Conservation (phyloP, 2,797 vertebrate genomes). For the Chiroxiphia lanceolata region DNA sequence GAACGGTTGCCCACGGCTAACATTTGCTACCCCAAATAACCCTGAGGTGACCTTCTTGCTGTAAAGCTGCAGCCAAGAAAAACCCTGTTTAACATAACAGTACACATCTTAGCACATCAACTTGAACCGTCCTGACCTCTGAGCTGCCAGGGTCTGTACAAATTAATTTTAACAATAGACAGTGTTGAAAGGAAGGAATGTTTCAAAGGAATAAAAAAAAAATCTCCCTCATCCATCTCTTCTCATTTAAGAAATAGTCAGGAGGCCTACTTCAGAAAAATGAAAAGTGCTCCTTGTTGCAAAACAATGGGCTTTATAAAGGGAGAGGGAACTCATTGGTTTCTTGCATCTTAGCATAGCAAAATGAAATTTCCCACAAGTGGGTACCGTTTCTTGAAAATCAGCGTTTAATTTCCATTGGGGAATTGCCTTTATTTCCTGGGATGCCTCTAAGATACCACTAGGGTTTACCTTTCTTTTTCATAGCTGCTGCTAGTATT, state of each 20-base stretch:
- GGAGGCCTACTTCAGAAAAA: slow-evolving; percentile 57
- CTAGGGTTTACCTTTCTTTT: neutral
- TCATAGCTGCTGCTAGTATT: neutral
- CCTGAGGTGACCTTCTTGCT: neutral
- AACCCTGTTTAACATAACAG: slow-evolving; percentile 68
- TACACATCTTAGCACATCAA: slow-evolving; percentile 64
- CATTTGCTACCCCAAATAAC: slow-evolving; percentile 44
- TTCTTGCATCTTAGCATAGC: neutral
- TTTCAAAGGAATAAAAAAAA: slow-evolving; percentile 45
- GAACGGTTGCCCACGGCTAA: slow-evolving; percentile 48
- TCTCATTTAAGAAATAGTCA: slow-evolving; percentile 35
- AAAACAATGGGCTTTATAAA: slow-evolving; percentile 33
- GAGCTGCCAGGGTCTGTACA: slow-evolving; percentile 47
- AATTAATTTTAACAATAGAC: slow-evolving; percentile 64
- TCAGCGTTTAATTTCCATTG: neutral
- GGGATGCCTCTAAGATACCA: neutral
- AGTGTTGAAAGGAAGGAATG: slow-evolving; percentile 41
- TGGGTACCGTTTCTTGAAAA: neutral
- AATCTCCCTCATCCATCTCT: slow-evolving; percentile 23
- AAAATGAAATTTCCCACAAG: slow-evolving; percentile 8
- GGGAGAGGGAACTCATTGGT: neutral
- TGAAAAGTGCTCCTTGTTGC: slow-evolving; percentile 51
- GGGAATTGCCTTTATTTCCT: neutral
- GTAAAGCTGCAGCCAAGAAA: slow-evolving; percentile 51
- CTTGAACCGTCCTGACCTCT: slow-evolving; percentile 66